These are phyloP conservation scores for Acrobeloides nanus DNA, from an alignment of 2,888 invertebrate genomes.

Conservation along the genomic window DNA sequence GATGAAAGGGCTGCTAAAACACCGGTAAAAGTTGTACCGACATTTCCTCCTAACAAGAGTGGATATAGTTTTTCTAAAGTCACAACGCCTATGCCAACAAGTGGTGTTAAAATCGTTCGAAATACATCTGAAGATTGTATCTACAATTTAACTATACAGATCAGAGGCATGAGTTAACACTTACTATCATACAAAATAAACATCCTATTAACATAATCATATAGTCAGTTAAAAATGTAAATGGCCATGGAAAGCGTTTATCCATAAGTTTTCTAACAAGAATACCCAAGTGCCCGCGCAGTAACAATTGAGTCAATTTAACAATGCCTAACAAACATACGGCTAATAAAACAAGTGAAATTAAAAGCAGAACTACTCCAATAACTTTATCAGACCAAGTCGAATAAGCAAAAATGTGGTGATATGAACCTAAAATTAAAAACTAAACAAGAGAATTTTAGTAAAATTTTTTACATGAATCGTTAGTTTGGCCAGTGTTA, in stretches of 20 bases:
- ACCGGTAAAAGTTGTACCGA: constrained; percentile 62
- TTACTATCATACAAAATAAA: constrained; percentile 59
- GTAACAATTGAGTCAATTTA: no score
- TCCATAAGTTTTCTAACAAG: no score
- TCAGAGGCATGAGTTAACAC: no score
- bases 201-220: constrained; percentile 60
- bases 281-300: no score
- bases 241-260: constrained; percentile 55
- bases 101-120: constrained; percentile 62
- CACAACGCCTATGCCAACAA: constrained; percentile 59
- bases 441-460: neutral
- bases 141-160: no score
- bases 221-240: constrained; percentile 57
- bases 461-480: neutral
- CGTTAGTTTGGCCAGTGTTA: no score
- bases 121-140: constrained; percentile 61
- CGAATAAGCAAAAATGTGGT: no score
- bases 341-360: no score
- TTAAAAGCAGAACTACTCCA: no score
- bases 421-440: no score
- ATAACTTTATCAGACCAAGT: no score
- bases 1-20: constrained; percentile 55
- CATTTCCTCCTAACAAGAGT: constrained; percentile 61
- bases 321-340: no score
- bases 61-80: constrained; percentile 60